These are phyloP conservation scores for Brachionichthys hirsutus DNA, from an alignment of 2,113 vertebrate genomes.

Conservation along the genomic window DNA sequence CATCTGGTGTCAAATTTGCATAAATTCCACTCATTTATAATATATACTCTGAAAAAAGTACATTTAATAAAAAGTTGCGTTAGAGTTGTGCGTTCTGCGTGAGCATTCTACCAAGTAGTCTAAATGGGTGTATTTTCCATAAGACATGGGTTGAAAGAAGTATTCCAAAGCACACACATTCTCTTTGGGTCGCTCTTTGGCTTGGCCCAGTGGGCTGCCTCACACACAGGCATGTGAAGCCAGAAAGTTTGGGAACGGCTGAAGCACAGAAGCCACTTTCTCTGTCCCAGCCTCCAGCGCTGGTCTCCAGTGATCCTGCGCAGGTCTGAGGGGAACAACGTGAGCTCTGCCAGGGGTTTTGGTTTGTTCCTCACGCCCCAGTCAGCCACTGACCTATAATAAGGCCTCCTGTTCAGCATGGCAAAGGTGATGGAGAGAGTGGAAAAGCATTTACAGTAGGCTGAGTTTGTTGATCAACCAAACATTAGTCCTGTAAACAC, in stretches of 20 bases:
- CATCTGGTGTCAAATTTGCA: conserved; percentile 7
- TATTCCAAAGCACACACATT: conserved; percentile 64
- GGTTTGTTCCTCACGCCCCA: conserved; percentile 51
- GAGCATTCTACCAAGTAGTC: conserved; percentile 51
- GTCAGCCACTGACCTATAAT: conserved; percentile 53
- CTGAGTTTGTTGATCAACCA: conserved; percentile 57
- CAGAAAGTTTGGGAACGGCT: conserved; percentile 29
- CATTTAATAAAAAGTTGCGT: conserved; percentile 5
- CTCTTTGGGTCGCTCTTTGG: conserved; percentile 64
- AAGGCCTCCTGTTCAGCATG: conserved; percentile 57
- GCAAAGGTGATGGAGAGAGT: conserved; percentile 35
- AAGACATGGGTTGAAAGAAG: conserved; percentile 35
- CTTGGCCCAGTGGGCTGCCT: conserved; percentile 62
- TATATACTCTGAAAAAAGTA: conserved; percentile 7
- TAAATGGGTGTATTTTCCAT: conserved; percentile 58
- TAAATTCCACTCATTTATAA: conserved; percentile 46
- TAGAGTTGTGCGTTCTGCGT: conserved; percentile 54
- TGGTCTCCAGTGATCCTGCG: conserved; percentile 59
- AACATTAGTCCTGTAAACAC: conserved; percentile 51
- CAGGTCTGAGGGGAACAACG: conserved; percentile 55
- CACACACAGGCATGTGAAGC: conserved; percentile 55
- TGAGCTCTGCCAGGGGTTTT: conserved; percentile 57
- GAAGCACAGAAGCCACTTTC: conserved; percentile 77
- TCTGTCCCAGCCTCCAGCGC: conserved; percentile 51
- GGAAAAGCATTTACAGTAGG: conserved; percentile 46